Evolutionary conservation across 2,888 invertebrate genomes (phyloP).

Genomic region (Drosophila fungiperda): DNA sequence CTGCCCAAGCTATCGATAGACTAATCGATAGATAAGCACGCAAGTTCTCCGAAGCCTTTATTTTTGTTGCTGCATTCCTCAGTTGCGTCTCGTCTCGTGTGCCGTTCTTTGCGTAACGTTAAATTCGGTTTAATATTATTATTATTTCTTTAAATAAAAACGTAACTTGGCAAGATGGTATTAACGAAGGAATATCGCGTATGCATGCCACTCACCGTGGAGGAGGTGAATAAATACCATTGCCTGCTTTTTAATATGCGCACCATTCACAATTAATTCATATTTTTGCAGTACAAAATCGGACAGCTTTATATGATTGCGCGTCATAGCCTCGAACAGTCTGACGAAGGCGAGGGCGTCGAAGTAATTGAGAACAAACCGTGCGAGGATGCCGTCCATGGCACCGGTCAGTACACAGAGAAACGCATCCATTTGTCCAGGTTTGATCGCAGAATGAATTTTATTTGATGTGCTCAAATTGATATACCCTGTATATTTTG

Average conservation of each 20-base stretch:
- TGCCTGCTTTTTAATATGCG: background rate
- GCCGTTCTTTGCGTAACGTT: conserved; percentile 66
- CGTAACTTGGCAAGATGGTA: conserved; percentile 87
- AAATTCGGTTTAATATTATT: conserved; percentile 35
- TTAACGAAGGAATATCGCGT: conserved; percentile 95
- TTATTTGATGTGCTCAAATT: background rate
- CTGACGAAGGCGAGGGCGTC: conserved; percentile 95
- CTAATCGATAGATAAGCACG: conserved; percentile 35
- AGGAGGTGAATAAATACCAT: conserved; percentile 89
- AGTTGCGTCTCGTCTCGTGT: conserved; percentile 41
- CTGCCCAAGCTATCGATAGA: conserved; percentile 22
- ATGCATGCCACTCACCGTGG: conserved; percentile 96
- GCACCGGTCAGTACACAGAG: conserved; percentile 95
- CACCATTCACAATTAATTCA: conserved; percentile 10
- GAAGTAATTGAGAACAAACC: conserved; percentile 94
- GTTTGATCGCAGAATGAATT: conserved; percentile 84
- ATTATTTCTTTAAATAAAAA: background rate
- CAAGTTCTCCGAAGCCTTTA: conserved; percentile 22
- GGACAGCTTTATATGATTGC: conserved; percentile 98
- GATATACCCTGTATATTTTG: background rate
- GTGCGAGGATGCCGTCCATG: conserved; percentile 91
- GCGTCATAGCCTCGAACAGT: conserved; percentile 96
- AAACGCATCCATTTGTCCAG: conserved; percentile 95
- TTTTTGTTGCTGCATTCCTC: conserved; percentile 46
- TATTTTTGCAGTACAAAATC: conserved; percentile 90